Base-by-base conservation (phyloP, 2,888 invertebrate species). In the Watsonalla binaria region DNA sequence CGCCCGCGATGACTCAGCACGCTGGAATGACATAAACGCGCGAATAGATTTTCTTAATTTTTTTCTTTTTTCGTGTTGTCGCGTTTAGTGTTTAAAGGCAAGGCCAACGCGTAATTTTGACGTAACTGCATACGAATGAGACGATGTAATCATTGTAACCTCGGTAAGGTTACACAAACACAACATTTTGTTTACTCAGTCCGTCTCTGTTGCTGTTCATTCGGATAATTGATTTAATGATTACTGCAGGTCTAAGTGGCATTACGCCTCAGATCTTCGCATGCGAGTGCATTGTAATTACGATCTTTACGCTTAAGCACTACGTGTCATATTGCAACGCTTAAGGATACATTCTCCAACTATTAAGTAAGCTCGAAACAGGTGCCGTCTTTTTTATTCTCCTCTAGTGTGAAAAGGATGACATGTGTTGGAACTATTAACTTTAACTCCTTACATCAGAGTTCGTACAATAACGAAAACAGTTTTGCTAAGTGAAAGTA, bases 1-100 rank as follows among this genome's bases (percentile, higher is more conserved):
- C 74, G 76, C 64, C 50, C 58, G 49, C 65, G 56, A 59, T 86
- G 85, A 85, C 70, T 83, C 83, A 84, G 72, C 72, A 62, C 55
- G 59, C 55, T 60, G 63, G 72, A 82, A 83, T 83, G 82, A 80
- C 76, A 74, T 66, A 63, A 63, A 62, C 60, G 64, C 64, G 68
- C 70, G 60, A 70, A 73, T 65, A 62, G 58, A 62, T 69, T 63
- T 68, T 61, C 54, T 68, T 68, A 68, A 72, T 24, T 67, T 58
- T 60, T 58, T 70, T 62, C 60, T 66, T 68, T 68, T 67, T 72
- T 69, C 70, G 66, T 56, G 51, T 53, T 52, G 54, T 49, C 51
- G 48, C 53, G 46, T 61, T 61, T 56, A 53, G 61, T 55, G 59
- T 65, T 66, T 69, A 65, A 61, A 65, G 65, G 68, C 80, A 78